Conservation (phyloP, 1,140 invertebrate species). For the Euschistus heros region DNA sequence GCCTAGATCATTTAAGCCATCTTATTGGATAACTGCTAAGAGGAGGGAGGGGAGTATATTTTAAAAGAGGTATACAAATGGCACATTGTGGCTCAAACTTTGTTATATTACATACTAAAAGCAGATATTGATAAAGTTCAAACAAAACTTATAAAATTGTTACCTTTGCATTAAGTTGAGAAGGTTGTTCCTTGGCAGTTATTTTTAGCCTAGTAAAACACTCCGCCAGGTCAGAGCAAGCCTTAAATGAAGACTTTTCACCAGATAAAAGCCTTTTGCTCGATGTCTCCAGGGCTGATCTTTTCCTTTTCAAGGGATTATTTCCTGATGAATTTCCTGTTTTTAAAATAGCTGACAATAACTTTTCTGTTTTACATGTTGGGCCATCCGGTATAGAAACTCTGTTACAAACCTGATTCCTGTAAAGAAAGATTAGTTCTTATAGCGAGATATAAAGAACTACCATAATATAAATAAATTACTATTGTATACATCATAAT, state of each 20-base stretch:
- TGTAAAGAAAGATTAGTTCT: not conserved
- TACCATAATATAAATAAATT: too few species aligned
- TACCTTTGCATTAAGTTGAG: not conserved
- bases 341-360: slow-evolving; percentile 1
- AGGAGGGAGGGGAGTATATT: too few species aligned
- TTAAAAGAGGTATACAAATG: too few species aligned
- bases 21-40: too few species aligned
- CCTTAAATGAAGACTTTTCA: not conserved
- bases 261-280: slow-evolving; percentile 5
- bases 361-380: not conserved
- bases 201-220: not conserved
- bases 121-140: too few species aligned
- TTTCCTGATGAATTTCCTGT: not conserved
- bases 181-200: not conserved
- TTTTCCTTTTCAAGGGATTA: slow-evolving; percentile 8
- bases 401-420: slow-evolving; percentile 7
- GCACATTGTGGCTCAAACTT: too few species aligned
- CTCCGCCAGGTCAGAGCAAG: not conserved
- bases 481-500: too few species aligned
- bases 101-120: too few species aligned
- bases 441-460: not conserved
- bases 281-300: not conserved
- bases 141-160: too few species aligned
- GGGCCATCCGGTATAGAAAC: not conserved
- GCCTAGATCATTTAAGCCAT: too few species aligned